Percentiles rank a stretch among this genome's conserved stretches.
These are phyloP conservation scores for Melanogrammus aeglefinus DNA, from an alignment of 2,797 vertebrate species.

Conservation along the genomic window DNA sequence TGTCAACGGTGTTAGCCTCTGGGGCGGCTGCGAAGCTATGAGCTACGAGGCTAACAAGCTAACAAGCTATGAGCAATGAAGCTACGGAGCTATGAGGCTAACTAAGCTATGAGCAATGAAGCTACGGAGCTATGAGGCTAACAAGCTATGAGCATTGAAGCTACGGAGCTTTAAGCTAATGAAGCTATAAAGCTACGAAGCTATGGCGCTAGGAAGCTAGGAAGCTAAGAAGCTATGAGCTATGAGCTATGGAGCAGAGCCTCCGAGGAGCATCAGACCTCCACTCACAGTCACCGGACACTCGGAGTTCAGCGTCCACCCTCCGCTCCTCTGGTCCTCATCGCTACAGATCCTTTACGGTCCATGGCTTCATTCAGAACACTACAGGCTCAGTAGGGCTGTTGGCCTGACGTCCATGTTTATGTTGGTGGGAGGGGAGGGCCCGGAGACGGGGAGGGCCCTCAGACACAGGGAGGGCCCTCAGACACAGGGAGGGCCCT, in stretches of 20 bases:
- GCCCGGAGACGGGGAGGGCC: not conserved
- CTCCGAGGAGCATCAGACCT: not conserved
- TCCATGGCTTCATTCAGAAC: slow-evolving; percentile 27
- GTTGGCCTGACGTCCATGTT: slow-evolving; percentile 68
- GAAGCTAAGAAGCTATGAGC: too few species aligned
- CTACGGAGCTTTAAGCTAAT: too few species aligned
- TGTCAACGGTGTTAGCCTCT: slow-evolving; percentile 57
- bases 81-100: too few species aligned
- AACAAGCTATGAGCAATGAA: slow-evolving; percentile 24
- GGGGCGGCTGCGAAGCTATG: slow-evolving; percentile 37
- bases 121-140: too few species aligned
- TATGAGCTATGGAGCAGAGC: slow-evolving; percentile 42
- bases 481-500: too few species aligned
- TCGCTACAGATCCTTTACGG: slow-evolving; percentile 49
- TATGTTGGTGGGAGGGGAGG: slow-evolving; percentile 31
- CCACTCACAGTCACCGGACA: not conserved
- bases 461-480: too few species aligned
- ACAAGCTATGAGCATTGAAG: too few species aligned
- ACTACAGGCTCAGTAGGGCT: slow-evolving; percentile 39
- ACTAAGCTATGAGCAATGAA: too few species aligned
- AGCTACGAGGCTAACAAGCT: slow-evolving; percentile 19
- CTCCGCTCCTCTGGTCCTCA: slow-evolving; percentile 31
- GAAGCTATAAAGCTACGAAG: too few species aligned
- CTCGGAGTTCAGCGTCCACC: not conserved
- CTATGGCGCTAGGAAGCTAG: too few species aligned